These are phyloP conservation scores for Poeciliopsis gracilis DNA, from an alignment of 2,797 vertebrate genomes.

Conservation along the genomic window DNA sequence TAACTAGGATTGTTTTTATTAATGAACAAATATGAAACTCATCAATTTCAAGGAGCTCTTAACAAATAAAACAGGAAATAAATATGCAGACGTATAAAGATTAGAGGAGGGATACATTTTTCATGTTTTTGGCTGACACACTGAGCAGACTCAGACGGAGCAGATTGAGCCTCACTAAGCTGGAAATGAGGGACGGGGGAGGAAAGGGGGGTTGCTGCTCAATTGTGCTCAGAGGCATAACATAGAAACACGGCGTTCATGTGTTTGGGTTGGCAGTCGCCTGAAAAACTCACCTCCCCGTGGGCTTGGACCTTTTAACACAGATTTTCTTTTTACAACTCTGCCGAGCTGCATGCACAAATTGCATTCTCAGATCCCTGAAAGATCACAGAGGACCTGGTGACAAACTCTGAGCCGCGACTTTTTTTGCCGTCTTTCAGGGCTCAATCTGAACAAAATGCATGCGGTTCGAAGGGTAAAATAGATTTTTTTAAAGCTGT, in stretches of 20 bases:
- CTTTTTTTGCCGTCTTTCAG: not conserved
- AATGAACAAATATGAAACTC: slow-evolving; percentile 14
- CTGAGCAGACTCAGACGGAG: slow-evolving; percentile 65
- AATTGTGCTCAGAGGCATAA: slow-evolving; percentile 56
- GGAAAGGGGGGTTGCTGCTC: slow-evolving; percentile 46
- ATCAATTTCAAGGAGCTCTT: slow-evolving; percentile 24
- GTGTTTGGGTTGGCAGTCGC: slow-evolving; percentile 40
- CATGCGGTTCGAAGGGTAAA: not conserved
- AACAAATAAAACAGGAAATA: not conserved
- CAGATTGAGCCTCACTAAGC: slow-evolving; percentile 72
- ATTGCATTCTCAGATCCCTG: slow-evolving; percentile 17
- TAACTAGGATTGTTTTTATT: slow-evolving; percentile 3
- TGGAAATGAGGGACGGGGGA: slow-evolving; percentile 12
- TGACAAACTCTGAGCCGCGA: not conserved
- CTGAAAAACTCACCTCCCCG: slow-evolving; percentile 22
- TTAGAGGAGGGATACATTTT: slow-evolving; percentile 12
- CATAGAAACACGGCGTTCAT: slow-evolving; percentile 46
- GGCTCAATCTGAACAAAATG: not conserved
- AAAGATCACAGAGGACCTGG: slow-evolving; percentile 20
- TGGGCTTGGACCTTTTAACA: slow-evolving; percentile 43
- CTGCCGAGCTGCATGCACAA: slow-evolving; percentile 25
- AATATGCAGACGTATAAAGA: slow-evolving; percentile 9
- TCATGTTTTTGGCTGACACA: slow-evolving; percentile 54
- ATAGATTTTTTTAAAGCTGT: not conserved
- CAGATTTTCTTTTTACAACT: slow-evolving; percentile 45